Base-by-base conservation (phyloP, 2,888 invertebrate species). In the Synanthedon andrenaeformis region DNA sequence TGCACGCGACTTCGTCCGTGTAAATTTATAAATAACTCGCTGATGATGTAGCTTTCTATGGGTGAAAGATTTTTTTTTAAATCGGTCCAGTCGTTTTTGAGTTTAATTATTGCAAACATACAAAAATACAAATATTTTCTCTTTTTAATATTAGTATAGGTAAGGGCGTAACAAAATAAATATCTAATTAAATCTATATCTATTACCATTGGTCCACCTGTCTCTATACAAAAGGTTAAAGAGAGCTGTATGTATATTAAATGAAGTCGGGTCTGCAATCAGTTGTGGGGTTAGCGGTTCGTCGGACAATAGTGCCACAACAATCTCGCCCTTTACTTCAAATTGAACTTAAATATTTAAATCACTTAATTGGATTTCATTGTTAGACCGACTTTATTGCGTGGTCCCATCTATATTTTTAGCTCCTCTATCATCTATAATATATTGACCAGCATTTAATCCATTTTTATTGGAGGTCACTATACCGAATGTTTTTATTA, bases 271-370 rank as follows among this genome's bases (percentile, higher is more conserved):
- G 75, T 74, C 76, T 72, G 79, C 82, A 82, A 85, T 82, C 84
- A 82, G 84, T 71, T 70, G 77, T 62, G 77, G 79, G 82, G 77
- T 76, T 75, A 66, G 76, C 74, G 74, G 76, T 76, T 72, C 70
- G 69, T 57, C 76, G 81, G 82, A 83, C 85, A 82, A 82, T 82
- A 76, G 76, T 79, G 76, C 78, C 82, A 80, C 84, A 84, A 82
- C 82, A 82, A 84, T 83, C 79, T 79, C 82, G 79, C 79, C 86
- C 85, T 85, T 84, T 80, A 76, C 79, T 76, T 80, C 72, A 70
- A 76, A 84, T 84, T 85, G 82, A 79, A 81, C 76, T 82, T 87
- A 72, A 87, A 87, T 87, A 87, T 87, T 87, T 83, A 85, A 82
- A 79, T 74, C 75, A 76, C 76, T 81, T 82, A 83, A 86, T 83